A percentile compares a stretch with the other conserved stretches of the same genome.
Conservation (phyloP, 2,888 invertebrate species). For the Desoria tigrina region DNA sequence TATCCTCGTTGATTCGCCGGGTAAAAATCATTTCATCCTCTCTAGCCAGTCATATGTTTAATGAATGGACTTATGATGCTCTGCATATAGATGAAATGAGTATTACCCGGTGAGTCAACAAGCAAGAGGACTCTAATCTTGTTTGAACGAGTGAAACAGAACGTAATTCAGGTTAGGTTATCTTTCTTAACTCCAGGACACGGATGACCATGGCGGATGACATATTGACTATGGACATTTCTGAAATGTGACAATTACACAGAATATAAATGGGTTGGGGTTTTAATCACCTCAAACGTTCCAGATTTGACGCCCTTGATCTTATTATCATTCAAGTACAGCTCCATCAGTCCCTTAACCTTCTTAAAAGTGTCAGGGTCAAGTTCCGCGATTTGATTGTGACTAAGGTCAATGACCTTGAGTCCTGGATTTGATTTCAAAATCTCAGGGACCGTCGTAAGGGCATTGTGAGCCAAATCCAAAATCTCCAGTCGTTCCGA, state of each 20-base stretch:
- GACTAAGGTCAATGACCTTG: slow-evolving; percentile 73
- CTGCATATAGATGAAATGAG: too few relatives aligned
- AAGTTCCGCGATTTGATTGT: slow-evolving; percentile 72
- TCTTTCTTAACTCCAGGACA: too few relatives aligned
- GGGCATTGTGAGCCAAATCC: slow-evolving; percentile 75
- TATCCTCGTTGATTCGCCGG: too few relatives aligned
- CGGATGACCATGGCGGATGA: too few relatives aligned
- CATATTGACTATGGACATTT: too few relatives aligned
- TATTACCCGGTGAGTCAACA: too few relatives aligned
- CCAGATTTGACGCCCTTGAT: slow-evolving; percentile 70
- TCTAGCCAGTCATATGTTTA: neutral
- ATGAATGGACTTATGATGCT: too few relatives aligned
- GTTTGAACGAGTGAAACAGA: too few relatives aligned
- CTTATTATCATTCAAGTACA: slow-evolving; percentile 74
- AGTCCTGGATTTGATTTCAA: slow-evolving; percentile 70
- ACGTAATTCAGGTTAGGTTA: too few relatives aligned
- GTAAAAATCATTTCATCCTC: slow-evolving; percentile 1
- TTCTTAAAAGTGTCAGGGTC: slow-evolving; percentile 70
- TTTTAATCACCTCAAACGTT: slow-evolving; percentile 62
- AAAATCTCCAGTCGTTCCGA: slow-evolving; percentile 70
- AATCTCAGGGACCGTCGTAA: slow-evolving; percentile 71
- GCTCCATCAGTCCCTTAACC: slow-evolving; percentile 68
- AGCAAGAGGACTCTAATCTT: too few relatives aligned
- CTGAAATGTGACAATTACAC: neutral
- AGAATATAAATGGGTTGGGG: neutral